Evolutionary conservation across 2,888 invertebrate genomes (phyloP), one percentile per base, ranked within the genome.

Genomic region (Helobdella robusta): DNA sequence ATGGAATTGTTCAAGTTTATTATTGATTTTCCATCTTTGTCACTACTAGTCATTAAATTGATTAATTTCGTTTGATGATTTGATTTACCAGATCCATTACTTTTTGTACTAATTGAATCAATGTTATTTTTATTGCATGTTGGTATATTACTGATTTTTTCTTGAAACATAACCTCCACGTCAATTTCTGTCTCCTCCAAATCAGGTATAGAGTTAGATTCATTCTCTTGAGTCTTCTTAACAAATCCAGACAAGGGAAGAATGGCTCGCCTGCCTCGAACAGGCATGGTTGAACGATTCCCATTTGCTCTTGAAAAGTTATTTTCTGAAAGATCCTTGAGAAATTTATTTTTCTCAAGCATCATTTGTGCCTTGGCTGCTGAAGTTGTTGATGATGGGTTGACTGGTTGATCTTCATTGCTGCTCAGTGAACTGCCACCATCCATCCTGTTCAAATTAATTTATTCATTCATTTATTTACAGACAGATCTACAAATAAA

Each of bases 241-340:
- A 62, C 62, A 23, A 62, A 62, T n/a, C 62, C 62, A 32, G 32
- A 36, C 50, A 62, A 20, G 1, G 62, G 62, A 15, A 62, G 46
- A 18, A 62, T 50, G 32, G 62, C 62, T 28, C 34, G 25, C 15
- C 50, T 25, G n/a, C 50, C 48, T 50, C 50, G 48, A 20, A 28
- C 62, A 50, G 62, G 62, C 50, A 62, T 62, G 28, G 62, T 46
- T 3, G n/a, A 30, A 25, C 60, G 20, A n/a, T 25, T 20, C 32
- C 46, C 50, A 2, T n/a, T 28, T 50, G 32, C n/a, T 28, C 62
- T 46, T 20, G 30, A 30, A 28, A 62, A 50, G 32, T 32, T 6
- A 20, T 44, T n/a, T n/a, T n/a, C 50, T 28, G 28, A 30, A 32
- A 18, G 28, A 5, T 4, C 18, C 6, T 6, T 50, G 5, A n/a